Conservation (phyloP, 2,113 vertebrate genomes). For the Cephalopholis sonnerati region DNA sequence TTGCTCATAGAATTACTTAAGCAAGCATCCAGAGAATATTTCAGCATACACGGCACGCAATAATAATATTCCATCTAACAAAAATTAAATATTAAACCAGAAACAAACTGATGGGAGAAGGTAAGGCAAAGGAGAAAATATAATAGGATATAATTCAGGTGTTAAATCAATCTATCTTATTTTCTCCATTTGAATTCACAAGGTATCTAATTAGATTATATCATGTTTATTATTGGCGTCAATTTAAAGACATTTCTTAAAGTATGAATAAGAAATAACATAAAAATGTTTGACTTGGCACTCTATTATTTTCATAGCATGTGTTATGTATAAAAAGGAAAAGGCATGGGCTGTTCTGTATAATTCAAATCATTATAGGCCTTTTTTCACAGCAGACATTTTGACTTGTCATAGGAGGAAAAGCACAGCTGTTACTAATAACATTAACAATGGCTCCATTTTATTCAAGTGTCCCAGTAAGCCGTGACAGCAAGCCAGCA, state of each 20-base stretch:
- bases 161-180: neutral
- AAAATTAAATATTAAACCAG: neutral
- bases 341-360: neutral
- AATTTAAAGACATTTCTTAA: neutral
- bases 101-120: neutral
- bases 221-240: neutral
- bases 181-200: neutral
- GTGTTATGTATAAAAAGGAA: neutral
- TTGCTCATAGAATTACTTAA: neutral
- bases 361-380: neutral
- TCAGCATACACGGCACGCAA: neutral
- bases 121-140: no score
- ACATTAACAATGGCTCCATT: neutral
- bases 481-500: neutral
- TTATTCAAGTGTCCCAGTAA: neutral
- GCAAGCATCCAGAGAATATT: neutral
- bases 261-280: slow-evolving; percentile 1
- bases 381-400: slow-evolving; percentile 2
- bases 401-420: neutral
- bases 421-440: neutral
- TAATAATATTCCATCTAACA: neutral
- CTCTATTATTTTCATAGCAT: neutral
- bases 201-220: neutral
- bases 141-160: no score
- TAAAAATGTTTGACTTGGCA: neutral